phyloP scores from a whole-genome alignment of 1,140 invertebrate genomes.

The Notospermus geniculatus region DNA sequence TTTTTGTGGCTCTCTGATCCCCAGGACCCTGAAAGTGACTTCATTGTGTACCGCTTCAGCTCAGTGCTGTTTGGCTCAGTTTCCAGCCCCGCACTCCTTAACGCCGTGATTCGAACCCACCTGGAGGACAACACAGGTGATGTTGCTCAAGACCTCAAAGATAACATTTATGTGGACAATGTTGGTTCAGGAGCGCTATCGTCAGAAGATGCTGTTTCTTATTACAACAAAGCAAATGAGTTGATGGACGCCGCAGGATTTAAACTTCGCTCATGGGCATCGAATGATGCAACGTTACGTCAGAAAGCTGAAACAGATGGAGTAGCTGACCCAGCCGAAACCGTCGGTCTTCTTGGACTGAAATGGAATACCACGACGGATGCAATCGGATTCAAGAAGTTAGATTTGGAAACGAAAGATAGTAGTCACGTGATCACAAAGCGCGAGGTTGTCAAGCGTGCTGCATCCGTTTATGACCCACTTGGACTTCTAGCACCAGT shows the following conservation, averaged over 20 bases:
- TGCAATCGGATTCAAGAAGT: background rate
- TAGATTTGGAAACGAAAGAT: background rate
- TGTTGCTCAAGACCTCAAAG: background rate
- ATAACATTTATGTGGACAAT: constrained; percentile 10
- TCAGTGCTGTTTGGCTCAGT: constrained; percentile 9
- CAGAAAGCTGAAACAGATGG: background rate
- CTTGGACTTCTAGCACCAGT: constrained; percentile 53
- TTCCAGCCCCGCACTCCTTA: constrained; percentile 1
- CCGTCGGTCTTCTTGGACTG: background rate
- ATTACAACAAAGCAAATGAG: background rate
- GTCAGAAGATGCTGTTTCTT: background rate
- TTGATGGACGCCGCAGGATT: constrained; percentile 6
- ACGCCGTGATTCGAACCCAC: background rate
- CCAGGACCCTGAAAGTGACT: constrained; percentile 8
- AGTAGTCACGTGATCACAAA: background rate
- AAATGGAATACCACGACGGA: constrained; percentile 3
- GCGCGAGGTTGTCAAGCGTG: constrained; percentile 7
- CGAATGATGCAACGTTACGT: background rate
- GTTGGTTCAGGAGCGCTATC: background rate
- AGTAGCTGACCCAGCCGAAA: background rate
- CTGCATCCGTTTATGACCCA: constrained; percentile 53
- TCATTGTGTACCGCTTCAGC: constrained; percentile 1
- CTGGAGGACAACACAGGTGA: background rate
- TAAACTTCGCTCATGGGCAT: background rate
- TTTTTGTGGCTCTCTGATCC: constrained; percentile 6